Base-by-base conservation (phyloP, 2,888 invertebrate species). In the Plebejus melissa region DNA sequence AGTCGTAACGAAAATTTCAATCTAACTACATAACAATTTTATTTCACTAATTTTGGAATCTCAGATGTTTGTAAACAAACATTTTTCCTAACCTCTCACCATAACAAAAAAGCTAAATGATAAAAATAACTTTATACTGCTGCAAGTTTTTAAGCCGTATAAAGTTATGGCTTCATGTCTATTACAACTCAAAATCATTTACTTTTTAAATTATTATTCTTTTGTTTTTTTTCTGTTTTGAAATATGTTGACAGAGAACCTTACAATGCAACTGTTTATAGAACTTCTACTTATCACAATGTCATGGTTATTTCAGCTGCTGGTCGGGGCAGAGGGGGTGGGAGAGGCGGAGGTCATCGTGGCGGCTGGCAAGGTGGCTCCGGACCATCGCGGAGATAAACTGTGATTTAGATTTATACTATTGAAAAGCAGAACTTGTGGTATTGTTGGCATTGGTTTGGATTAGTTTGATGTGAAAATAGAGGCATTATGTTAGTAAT, bases 351-450 rank as follows among this genome's bases (percentile, higher is more conserved):
- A 80, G 87, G 90, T 85, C 89, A 94, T 85, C 82, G 95, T 38
- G 96, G 96, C 5, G 94, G 95, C 69, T 96, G 96, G 96, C 96
- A 96, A 84, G 96, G 95, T 0, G 95, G 95, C 70, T 94, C 95
- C 0, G 94, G 95, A 5, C 93, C 93, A 60, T 91, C 90, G 28
- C 85, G 90, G 81, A 89, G 90, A 76, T 80, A 79, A 69, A 70
- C 71, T 71, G 71, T 71, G 71, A 71, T 71, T 41, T 71, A 71
- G 70, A 7, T 46, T 71, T 72, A 54, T 32, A 54, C 50, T 54
- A 22, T 54, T 50, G 4, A 71, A 71, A 6, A 16, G 16, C 72
- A 72, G 32, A 72, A 54, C 22, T 54, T 65, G 65, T 65, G 65
- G 72, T 72, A 32, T 54, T 28, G 46, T 46, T 50, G 41, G 41